Evolutionary conservation across 2,113 vertebrate genomes (phyloP), one percentile per base, ranked within the genome.

Genomic region (Neodon shergylaensis): DNA sequence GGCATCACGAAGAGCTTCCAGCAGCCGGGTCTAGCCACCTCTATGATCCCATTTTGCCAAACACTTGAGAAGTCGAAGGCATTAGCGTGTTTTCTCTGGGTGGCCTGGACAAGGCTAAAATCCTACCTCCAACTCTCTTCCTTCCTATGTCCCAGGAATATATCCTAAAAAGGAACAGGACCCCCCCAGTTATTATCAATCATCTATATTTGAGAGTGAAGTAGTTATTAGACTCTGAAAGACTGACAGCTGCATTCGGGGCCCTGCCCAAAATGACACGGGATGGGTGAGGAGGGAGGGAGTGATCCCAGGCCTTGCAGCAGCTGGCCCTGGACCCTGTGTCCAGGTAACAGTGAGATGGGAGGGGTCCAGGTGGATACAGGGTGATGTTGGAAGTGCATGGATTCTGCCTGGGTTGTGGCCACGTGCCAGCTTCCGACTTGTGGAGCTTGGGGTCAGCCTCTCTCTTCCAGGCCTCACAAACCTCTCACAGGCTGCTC

Each of bases 291-390:
- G 42, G 52, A 72, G 13, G 31, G n/a, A 86, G 63, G 31, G 44
- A 82, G 52, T 19, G 39, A 84, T 31, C 78, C 77, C 26, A 33
- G 42, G 47, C 44, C 33, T 36, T 72, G 36, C 3, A 63, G 58
- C 42, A 6, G 76, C 91, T 83, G 83, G 72, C 24, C 44, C 42
- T 72, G 68, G 39, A 70, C 22, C 26, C 85, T 54, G 49, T 24
- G 74, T 95, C 95, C 76, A 94, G 74, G 42, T 70, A 84, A 79
- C 42, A 11, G 94, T 68, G 68, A 65, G 86, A 54, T 87, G 77
- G 93, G 94, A 68, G 26, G 44, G 66, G 49, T 58, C 90, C 28
- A 58, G 93, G 72, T 47, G 61, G 70, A 95, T 63, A 42, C 21
- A 3, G 11, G 82, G 63, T 52, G 19, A 33, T 5, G 36, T 22